Evolutionary conservation across 1,140 invertebrate genomes (phyloP).

Genomic region (Hypothenemus hampei): DNA sequence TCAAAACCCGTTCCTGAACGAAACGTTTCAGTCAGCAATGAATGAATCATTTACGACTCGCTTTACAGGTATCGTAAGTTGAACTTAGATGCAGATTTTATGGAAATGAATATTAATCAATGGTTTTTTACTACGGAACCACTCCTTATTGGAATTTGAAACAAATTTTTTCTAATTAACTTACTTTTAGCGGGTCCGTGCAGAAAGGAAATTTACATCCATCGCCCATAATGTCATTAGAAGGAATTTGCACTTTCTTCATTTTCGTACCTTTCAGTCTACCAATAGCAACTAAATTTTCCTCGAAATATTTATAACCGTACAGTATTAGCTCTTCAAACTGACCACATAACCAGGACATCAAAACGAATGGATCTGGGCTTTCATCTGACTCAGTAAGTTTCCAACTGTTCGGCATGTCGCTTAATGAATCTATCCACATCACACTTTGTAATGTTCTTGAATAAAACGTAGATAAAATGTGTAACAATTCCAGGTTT

Average conservation of each 20-base stretch:
- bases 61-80: no score
- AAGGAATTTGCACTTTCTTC: slow-evolving; percentile 59
- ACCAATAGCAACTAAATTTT: slow-evolving; percentile 66
- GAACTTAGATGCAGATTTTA: no score
- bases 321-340: slow-evolving; percentile 60
- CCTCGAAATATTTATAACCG: slow-evolving; percentile 58
- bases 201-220: no score
- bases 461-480: slow-evolving; percentile 57
- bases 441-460: slow-evolving; percentile 60
- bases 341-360: slow-evolving; percentile 68
- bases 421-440: slow-evolving; percentile 60
- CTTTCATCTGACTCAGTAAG: slow-evolving; percentile 32
- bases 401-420: slow-evolving; percentile 31
- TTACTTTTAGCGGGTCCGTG: no score
- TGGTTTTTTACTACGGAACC: not conserved
- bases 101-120: not conserved
- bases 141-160: no score
- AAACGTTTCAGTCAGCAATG: no score
- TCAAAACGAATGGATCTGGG: slow-evolving; percentile 68
- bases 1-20: no score
- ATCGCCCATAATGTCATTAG: slow-evolving; percentile 48
- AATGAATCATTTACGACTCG: no score
- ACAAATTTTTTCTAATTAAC: no score
- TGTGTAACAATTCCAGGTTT: slow-evolving; percentile 52
- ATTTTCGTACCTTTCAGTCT: slow-evolving; percentile 58